Conservation (phyloP, 2,113 vertebrate species). For the Caloenas nicobarica region DNA sequence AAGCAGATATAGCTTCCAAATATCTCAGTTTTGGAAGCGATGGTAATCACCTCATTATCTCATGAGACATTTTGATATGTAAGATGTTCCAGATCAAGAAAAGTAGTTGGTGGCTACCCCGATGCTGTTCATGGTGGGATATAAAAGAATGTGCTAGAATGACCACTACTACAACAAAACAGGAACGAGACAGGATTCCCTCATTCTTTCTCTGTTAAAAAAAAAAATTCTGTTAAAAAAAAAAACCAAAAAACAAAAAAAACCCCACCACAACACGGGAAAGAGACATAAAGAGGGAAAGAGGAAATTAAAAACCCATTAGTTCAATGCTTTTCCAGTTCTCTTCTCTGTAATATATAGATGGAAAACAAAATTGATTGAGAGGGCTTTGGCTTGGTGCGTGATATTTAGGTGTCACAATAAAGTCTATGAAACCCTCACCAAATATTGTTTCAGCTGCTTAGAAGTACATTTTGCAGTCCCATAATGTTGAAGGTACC, state of each 20-base stretch:
- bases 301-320: rapidly evolving
- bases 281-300: not conserved
- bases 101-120: not conserved
- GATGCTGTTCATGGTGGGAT: not conserved
- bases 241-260: not conserved
- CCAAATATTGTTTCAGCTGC: slow-evolving; percentile 51
- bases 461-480: not conserved
- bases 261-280: not conserved
- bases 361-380: not conserved
- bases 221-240: not conserved
- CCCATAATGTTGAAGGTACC: not conserved
- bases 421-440: not conserved
- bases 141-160: not conserved
- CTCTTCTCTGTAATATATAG: not conserved
- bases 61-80: not conserved
- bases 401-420: not conserved
- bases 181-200: not conserved
- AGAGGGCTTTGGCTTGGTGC: not conserved
- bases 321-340: not conserved
- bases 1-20: not conserved
- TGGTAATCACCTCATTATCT: not conserved
- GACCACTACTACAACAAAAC: not conserved
- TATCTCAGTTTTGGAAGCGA: not conserved
- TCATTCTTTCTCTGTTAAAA: not conserved
- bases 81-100: not conserved